These are phyloP conservation scores for Julus scanicus DNA, from an alignment of 2,888 invertebrate species.

Conservation along the genomic window DNA sequence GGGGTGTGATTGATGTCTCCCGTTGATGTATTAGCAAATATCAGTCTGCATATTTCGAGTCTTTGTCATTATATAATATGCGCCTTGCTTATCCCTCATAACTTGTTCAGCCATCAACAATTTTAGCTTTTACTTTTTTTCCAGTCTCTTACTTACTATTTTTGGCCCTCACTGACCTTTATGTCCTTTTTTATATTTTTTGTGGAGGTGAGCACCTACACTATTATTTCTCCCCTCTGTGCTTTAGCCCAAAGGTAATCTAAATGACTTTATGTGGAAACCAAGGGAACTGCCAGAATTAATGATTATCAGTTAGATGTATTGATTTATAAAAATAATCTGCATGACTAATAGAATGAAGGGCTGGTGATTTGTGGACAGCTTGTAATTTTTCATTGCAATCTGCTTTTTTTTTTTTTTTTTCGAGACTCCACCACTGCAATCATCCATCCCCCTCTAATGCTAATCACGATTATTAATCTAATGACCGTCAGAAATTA, in stretches of 20 bases:
- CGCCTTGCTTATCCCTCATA: not conserved
- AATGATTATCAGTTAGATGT: not conserved
- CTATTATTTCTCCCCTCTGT: not conserved
- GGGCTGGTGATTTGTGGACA: too few relatives aligned
- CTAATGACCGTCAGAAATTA: too few relatives aligned
- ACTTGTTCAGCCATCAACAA: not conserved
- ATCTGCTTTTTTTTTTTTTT: too few relatives aligned
- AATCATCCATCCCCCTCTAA: too few relatives aligned
- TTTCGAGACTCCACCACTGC: too few relatives aligned
- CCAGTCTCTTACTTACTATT: not conserved
- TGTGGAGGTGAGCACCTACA: not conserved
- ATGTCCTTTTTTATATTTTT: not conserved
- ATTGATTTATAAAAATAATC: constrained; percentile 23
- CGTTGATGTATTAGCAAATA: constrained; percentile 39
- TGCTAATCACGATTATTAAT: too few relatives aligned
- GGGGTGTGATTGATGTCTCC: constrained; percentile 42
- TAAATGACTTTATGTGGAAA: not conserved
- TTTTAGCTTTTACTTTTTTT: not conserved
- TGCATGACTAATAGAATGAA: too few relatives aligned
- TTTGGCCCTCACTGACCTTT: not conserved
- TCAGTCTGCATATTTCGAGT: constrained; percentile 9
- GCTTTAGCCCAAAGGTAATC: not conserved
- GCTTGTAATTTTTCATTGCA: too few relatives aligned
- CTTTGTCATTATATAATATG: constrained; percentile 1
- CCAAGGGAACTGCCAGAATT: not conserved